phyloP scores from a whole-genome alignment of 2,113 vertebrate genomes.

The Leptobrachium leishanense region DNA sequence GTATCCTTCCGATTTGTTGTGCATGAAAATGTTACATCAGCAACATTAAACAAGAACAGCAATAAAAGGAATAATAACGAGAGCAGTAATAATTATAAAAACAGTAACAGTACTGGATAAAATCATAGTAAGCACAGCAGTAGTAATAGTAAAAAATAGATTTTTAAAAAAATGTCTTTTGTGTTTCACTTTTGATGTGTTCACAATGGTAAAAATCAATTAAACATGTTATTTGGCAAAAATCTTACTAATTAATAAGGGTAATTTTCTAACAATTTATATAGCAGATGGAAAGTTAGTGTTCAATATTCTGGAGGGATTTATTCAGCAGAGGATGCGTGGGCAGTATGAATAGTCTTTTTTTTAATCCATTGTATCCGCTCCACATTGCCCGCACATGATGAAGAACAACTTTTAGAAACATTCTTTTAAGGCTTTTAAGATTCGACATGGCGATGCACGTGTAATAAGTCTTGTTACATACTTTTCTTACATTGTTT shows the following conservation, averaged over 20 bases:
- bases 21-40: no score
- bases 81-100: constrained; percentile 10
- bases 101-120: constrained; percentile 1
- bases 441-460: background rate
- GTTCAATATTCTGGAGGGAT: constrained; percentile 4
- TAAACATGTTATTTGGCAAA: constrained; percentile 38
- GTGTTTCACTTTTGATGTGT: constrained; percentile 31
- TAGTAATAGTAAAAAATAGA: no score
- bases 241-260: constrained; percentile 34
- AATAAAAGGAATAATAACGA: constrained; percentile 19
- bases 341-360: constrained; percentile 12
- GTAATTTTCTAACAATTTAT: constrained; percentile 47
- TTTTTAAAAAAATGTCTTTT: constrained; percentile 8
- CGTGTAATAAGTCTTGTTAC: background rate
- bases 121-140: no score
- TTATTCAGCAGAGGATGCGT: constrained; percentile 4
- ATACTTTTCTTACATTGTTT: constrained; percentile 18
- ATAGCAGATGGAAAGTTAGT: constrained; percentile 39
- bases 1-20: no score
- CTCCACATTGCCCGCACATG: background rate
- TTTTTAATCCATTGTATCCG: background rate
- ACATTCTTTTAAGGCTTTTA: background rate
- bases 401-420: background rate
- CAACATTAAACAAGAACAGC: no score
- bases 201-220: constrained; percentile 40